phyloP scores from a whole-genome alignment of 2,113 vertebrate species.

The Progne subis region DNA sequence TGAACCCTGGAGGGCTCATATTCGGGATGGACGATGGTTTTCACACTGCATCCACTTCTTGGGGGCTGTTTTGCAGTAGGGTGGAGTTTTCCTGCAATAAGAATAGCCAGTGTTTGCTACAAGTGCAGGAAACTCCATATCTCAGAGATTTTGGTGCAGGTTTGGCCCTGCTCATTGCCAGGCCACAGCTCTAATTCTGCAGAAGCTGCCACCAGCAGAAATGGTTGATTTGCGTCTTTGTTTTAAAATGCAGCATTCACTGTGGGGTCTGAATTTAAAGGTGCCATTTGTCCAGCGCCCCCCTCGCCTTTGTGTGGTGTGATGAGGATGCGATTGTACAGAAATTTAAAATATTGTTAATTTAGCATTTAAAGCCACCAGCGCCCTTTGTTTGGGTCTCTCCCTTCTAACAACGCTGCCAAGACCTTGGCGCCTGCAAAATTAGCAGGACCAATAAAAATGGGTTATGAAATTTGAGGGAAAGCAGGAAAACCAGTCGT shows the following conservation, averaged over 20 bases:
- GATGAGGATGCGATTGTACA: fast-evolving
- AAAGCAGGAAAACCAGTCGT: background rate
- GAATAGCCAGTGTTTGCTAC: background rate
- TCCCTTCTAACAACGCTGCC: background rate
- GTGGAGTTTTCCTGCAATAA: background rate
- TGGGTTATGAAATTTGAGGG: background rate
- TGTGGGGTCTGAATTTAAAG: background rate
- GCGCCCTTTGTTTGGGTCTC: fast-evolving
- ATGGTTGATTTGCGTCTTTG: background rate
- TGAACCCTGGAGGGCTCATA: background rate
- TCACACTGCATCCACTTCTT: fast-evolving
- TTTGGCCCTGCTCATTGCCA: background rate
- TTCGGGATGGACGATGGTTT: background rate
- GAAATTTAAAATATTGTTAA: background rate
- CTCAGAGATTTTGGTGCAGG: background rate
- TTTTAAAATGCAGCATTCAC: background rate
- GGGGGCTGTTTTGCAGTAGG: background rate
- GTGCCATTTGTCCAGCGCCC: background rate
- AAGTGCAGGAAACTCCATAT: background rate
- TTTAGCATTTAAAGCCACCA: background rate
- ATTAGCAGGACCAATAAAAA: background rate
- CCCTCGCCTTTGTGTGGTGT: fast-evolving
- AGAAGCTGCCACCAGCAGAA: background rate
- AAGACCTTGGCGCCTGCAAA: background rate
- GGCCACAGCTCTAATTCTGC: background rate